Base-by-base conservation (phyloP, 2,888 invertebrate genomes). In the Cephus sareptanus region DNA sequence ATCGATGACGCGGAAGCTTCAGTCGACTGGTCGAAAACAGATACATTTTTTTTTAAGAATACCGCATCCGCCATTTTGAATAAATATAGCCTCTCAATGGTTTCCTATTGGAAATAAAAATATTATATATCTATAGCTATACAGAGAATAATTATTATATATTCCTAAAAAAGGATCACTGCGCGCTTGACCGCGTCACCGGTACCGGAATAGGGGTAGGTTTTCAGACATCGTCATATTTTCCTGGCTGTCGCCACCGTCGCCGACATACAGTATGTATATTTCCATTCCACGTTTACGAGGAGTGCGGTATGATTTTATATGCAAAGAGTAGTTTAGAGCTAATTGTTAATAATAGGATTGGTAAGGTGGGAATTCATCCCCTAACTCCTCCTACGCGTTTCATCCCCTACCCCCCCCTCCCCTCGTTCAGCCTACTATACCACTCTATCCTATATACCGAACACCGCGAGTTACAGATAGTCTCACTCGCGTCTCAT, bases 311-410 rank as follows among this genome's bases (percentile, higher is more conserved):
- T 85, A 87, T 88, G 88, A 90, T 91, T 90, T 89, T 86, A 88
- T 89, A 91, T 91, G 91, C 91, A 91, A 90, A 91, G 90, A 91
- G 91, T 91, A 90, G 90, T 91, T 91, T 90, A 90, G 88, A 88
- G 89, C 90, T 91, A 91, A 91, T 91, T 91, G 91, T 91, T 91
- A 91, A 91, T 91, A 91, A 91, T 91, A 90, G 91, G 90, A 91
- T 91, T 91, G 91, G 91, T 91, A 90, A 91, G 91, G 91, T 91
- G 91, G 91, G 91, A 91, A 91, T 91, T 91, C 89, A 85, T 86
- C 87, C 85, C 86, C 83, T 35, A 34, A 74, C 34, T 33, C 15
- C 74, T 69, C 35, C 23, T 76, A 70, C 77, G 73, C 77, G 35
- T 69, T 12, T 77, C 80, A 77, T 79, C 81, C 80, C 79, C 11